Conservation (phyloP, 2,888 invertebrate species). For the Drosophila dives region DNA sequence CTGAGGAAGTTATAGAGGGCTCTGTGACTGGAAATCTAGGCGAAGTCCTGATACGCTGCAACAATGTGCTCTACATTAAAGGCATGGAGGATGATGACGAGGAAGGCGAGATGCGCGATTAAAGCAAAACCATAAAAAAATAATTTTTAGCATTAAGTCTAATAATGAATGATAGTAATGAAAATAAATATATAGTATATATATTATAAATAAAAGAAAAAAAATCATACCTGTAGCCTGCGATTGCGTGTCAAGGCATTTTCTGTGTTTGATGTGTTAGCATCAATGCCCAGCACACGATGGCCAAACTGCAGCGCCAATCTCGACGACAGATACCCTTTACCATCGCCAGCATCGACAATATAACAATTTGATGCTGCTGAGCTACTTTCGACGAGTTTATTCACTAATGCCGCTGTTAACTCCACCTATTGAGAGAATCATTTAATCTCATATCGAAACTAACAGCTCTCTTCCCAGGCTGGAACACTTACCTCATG, state of each 20-base stretch:
- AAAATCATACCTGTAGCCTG: constrained; percentile 79
- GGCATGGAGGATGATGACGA: constrained; percentile 98
- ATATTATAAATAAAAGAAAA: constrained; percentile 46
- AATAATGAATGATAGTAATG: constrained; percentile 29
- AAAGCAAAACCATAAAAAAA: constrained; percentile 24
- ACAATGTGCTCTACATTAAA: constrained; percentile 97
- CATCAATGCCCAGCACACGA: constrained; percentile 93
- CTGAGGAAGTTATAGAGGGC: constrained; percentile 98
- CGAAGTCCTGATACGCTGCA: constrained; percentile 98
- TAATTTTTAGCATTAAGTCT: constrained; percentile 34
- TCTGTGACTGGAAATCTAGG: constrained; percentile 95
- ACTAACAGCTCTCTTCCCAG: background rate
- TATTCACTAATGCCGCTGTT: constrained; percentile 87
- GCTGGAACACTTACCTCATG: constrained; percentile 88
- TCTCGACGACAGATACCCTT: constrained; percentile 92
- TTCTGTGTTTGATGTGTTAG: constrained; percentile 88
- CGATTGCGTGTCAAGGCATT: constrained; percentile 87
- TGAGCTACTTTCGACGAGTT: constrained; percentile 81
- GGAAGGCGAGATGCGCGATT: constrained; percentile 94
- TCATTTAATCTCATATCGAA: background rate
- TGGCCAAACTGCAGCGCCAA: constrained; percentile 89
- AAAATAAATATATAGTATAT: constrained; percentile 59
- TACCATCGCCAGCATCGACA: constrained; percentile 95
- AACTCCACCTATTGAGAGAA: constrained; percentile 86
- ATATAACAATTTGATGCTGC: constrained; percentile 83